A percentile compares a stretch with the other conserved stretches of the same genome.
phyloP scores from a whole-genome alignment of 2,113 vertebrate species.

The Tinamus guttatus region DNA sequence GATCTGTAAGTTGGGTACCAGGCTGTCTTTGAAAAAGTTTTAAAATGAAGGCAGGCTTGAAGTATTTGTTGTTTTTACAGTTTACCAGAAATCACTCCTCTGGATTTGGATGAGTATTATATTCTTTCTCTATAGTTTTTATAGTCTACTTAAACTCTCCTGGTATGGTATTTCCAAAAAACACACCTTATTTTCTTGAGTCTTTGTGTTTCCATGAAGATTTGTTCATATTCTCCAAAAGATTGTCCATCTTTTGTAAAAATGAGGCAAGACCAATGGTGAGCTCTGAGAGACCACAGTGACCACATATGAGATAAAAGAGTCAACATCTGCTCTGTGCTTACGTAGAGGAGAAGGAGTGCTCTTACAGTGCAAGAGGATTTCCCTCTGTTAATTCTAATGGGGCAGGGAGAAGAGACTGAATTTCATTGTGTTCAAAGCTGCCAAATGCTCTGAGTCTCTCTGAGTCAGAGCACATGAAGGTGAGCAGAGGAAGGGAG shows the following conservation, averaged over 20 bases:
- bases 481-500: not conserved
- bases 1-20: not conserved
- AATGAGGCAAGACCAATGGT: not conserved
- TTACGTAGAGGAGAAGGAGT: not conserved
- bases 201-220: not conserved
- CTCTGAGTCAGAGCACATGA: not conserved
- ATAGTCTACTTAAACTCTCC: not conserved
- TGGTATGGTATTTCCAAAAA: not conserved
- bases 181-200: not conserved
- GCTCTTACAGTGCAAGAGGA: not conserved
- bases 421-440: not conserved
- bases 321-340: accelerated
- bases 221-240: no score
- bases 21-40: not conserved
- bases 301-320: not conserved
- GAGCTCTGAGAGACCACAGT: not conserved
- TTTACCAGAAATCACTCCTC: not conserved
- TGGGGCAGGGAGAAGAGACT: not conserved
- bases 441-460: not conserved
- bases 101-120: not conserved
- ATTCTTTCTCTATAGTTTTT: not conserved
- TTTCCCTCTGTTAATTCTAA: not conserved
- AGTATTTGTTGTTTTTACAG: not conserved
- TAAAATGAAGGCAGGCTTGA: not conserved
- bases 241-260: not conserved